phyloP scores from a whole-genome alignment of 1,140 invertebrate genomes.

The Atta colombica region DNA sequence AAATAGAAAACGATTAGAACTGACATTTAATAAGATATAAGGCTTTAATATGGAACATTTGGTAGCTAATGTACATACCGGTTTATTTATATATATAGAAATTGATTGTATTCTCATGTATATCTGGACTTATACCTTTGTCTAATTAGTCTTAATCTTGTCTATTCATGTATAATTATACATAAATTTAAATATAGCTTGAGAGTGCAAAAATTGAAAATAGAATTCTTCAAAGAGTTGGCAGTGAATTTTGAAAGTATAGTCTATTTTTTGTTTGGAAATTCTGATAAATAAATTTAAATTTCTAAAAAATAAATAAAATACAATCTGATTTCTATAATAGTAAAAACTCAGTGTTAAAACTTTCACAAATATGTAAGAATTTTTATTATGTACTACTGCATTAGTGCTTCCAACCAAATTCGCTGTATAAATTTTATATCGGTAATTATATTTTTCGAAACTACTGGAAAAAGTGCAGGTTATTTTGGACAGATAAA shows the following conservation, averaged over 20 bases:
- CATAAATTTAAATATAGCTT: neutral
- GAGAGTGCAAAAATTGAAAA: neutral
- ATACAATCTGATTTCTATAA: too few species aligned
- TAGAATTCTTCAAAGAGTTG: too few species aligned
- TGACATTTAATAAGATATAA: neutral
- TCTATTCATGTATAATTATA: neutral
- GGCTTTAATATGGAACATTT: neutral
- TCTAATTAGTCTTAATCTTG: too few species aligned
- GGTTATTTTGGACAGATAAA: neutral
- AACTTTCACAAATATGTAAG: too few species aligned
- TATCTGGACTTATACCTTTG: neutral
- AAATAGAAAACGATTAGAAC: conserved; percentile 13
- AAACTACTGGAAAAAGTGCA: neutral
- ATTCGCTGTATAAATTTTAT: neutral
- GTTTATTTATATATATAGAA: neutral
- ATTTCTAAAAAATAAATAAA: too few species aligned
- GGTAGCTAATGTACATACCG: neutral
- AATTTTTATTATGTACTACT: too few species aligned
- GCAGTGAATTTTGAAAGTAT: too few species aligned
- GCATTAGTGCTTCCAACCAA: too few species aligned
- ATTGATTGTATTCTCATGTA: neutral
- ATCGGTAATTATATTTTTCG: neutral
- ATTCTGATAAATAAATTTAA: too few species aligned
- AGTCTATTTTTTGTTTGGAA: too few species aligned
- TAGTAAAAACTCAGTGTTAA: too few species aligned